These are phyloP conservation scores for Eumaeus atala DNA, from an alignment of 1,140 invertebrate species.

Conservation along the genomic window DNA sequence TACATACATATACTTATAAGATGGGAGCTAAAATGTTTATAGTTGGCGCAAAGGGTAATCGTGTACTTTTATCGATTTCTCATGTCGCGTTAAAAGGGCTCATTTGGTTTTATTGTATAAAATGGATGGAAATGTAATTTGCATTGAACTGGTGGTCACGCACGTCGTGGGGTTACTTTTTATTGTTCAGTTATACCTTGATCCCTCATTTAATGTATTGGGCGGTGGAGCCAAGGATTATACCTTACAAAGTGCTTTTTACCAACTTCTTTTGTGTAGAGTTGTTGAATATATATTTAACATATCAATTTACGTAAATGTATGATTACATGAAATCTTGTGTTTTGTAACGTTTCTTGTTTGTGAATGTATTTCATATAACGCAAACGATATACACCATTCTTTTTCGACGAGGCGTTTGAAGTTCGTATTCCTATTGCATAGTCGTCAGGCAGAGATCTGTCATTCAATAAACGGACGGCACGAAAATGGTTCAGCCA, in stretches of 20 bases:
- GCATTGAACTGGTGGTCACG: conserved; percentile 68
- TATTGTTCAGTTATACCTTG: conserved; percentile 60
- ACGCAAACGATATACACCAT: too few relatives aligned
- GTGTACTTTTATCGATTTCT: conserved; percentile 65
- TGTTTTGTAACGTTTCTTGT: too few relatives aligned
- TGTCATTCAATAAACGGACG: too few relatives aligned
- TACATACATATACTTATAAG: too few relatives aligned
- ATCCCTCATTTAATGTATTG: conserved; percentile 46
- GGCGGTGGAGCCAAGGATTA: conserved; percentile 32
- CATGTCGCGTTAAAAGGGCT: conserved; percentile 69
- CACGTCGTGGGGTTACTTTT: conserved; percentile 56
- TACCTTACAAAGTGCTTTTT: conserved; percentile 32
- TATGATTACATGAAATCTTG: background rate
- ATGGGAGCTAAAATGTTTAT: background rate
- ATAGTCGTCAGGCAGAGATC: too few relatives aligned
- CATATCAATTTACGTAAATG: conserved; percentile 7
- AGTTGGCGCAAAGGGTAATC: conserved; percentile 23
- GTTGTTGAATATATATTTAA: conserved; percentile 1
- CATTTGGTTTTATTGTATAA: conserved; percentile 71
- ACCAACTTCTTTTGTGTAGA: conserved; percentile 4
- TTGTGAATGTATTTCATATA: too few relatives aligned
- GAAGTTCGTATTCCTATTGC: too few relatives aligned
- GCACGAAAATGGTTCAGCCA: too few relatives aligned
- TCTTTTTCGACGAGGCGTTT: too few relatives aligned
- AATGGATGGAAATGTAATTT: conserved; percentile 70